These are phyloP conservation scores for Lamellibrachia columna DNA, from an alignment of 2,888 invertebrate species.

Conservation along the genomic window DNA sequence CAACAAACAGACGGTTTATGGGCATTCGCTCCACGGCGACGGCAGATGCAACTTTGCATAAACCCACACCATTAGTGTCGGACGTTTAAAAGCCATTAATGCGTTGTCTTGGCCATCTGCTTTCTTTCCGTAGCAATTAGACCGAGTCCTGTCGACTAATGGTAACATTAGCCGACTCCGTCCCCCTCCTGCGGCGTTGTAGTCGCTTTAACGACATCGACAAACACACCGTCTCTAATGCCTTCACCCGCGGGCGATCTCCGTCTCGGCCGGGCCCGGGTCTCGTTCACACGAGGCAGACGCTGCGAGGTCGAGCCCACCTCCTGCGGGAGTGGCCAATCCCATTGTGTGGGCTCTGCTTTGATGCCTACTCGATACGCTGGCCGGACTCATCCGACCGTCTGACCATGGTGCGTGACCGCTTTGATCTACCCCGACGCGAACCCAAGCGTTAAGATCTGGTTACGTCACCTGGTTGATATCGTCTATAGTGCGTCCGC, in stretches of 20 bases:
- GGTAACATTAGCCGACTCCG: neutral
- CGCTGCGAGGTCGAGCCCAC: neutral
- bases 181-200: neutral
- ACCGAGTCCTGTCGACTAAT: neutral
- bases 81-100: neutral
- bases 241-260: neutral
- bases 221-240: slow-evolving; percentile 6
- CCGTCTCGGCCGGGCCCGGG: neutral
- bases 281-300: neutral
- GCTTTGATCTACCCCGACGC: neutral
- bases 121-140: neutral
- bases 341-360: neutral
- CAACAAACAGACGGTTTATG: neutral
- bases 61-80: slow-evolving; percentile 6
- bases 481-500: neutral
- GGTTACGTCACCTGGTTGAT: neutral
- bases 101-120: slow-evolving; percentile 10
- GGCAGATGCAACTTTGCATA: neutral
- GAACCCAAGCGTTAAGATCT: neutral
- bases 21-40: neutral
- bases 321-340: neutral
- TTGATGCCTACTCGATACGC: neutral
- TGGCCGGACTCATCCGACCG: neutral
- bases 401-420: neutral
- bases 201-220: neutral